Conservation (phyloP, 1,140 invertebrate genomes). For the Rhagoletis zephyria region DNA sequence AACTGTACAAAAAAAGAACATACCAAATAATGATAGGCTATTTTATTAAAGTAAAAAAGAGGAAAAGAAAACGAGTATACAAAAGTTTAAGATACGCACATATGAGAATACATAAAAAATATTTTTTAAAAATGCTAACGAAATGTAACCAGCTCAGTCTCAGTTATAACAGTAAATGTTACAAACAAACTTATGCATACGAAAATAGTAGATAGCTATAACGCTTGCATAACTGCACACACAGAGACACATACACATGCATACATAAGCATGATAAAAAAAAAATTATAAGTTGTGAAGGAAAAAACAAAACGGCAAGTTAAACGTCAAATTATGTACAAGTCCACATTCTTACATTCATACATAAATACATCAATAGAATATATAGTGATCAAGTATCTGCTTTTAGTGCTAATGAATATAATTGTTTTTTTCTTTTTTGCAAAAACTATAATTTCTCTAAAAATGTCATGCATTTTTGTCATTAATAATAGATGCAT, state of each 20-base stretch:
- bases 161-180: neutral
- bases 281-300: too few relatives aligned
- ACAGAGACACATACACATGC: neutral
- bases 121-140: conserved; percentile 37
- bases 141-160: conserved; percentile 37
- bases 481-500: too few relatives aligned
- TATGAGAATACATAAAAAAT: neutral
- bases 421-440: too few relatives aligned
- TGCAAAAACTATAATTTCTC: too few relatives aligned
- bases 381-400: too few relatives aligned
- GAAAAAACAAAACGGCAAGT: neutral
- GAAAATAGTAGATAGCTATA: neutral
- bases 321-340: neutral
- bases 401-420: too few relatives aligned
- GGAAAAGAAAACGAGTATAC: neutral
- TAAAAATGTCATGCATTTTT: too few relatives aligned
- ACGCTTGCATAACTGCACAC: neutral
- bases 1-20: conserved; percentile 45
- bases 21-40: conserved; percentile 51
- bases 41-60: conserved; percentile 19
- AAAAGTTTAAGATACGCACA: conserved; percentile 20
- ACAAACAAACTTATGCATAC: neutral
- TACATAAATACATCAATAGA: too few relatives aligned
- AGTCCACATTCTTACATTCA: neutral
- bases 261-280: neutral